phyloP scores from a whole-genome alignment of 2,888 invertebrate species.

The Pterobdella sp. region DNA sequence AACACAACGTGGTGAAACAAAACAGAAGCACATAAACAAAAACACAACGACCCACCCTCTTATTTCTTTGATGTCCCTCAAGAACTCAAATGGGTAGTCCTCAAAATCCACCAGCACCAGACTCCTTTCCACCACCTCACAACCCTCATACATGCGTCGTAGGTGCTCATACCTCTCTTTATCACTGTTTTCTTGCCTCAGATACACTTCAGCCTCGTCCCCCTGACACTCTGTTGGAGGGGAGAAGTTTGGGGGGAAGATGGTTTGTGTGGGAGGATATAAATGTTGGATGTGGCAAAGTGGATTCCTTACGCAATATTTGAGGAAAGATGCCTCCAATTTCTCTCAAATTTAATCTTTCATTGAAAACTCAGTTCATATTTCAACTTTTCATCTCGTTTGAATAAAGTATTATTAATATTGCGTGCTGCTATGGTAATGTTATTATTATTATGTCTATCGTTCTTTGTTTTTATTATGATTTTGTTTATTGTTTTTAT shows the following conservation, averaged over 20 bases:
- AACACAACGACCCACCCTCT: neutral
- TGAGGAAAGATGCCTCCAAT: no score
- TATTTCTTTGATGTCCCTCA: slow-evolving; percentile 6
- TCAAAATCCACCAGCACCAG: slow-evolving; percentile 6
- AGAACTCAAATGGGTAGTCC: neutral
- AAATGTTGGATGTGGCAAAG: neutral
- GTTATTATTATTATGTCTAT: no score
- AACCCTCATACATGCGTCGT: neutral
- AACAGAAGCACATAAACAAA: no score
- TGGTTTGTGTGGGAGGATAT: neutral
- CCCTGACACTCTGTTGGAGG: slow-evolving; percentile 6
- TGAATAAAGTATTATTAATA: no score
- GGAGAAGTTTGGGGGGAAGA: neutral
- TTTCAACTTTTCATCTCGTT: no score
- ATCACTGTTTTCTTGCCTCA: neutral
- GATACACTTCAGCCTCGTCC: neutral
- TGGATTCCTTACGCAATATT: neutral
- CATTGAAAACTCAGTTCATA: no score
- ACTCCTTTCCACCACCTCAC: slow-evolving; percentile 3
- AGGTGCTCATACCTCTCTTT: neutral
- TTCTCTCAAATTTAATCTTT: no score
- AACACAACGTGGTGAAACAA: no score
- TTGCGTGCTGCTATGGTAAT: no score
- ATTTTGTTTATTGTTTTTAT: neutral
- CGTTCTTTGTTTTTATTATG: no score